phyloP scores from a whole-genome alignment of 2,888 invertebrate genomes.

The Orthonevra nobilis region DNA sequence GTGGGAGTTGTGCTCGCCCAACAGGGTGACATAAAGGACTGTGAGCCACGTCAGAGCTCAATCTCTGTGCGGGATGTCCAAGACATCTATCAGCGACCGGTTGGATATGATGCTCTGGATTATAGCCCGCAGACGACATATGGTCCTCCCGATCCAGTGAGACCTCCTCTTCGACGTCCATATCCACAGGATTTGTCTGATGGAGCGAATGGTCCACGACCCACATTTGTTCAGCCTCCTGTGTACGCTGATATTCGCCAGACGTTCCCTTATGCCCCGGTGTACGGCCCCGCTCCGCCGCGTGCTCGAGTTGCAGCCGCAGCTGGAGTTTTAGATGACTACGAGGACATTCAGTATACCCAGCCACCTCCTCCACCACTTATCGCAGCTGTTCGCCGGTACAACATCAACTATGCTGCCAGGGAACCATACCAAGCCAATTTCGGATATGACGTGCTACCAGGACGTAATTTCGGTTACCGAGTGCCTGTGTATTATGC shows the following conservation, averaged over 20 bases:
- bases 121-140: constrained; percentile 50
- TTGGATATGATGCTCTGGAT: constrained; percentile 24
- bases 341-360: constrained; percentile 44
- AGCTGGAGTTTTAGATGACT: constrained; percentile 60
- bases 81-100: constrained; percentile 46
- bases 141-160: constrained; percentile 50
- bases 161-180: constrained; percentile 11
- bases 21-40: constrained; percentile 40
- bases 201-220: constrained; percentile 19
- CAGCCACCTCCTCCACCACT: not conserved
- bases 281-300: constrained; percentile 55
- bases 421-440: constrained; percentile 41
- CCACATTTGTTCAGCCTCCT: constrained; percentile 1
- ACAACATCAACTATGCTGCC: constrained; percentile 48
- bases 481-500: constrained; percentile 53
- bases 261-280: constrained; percentile 35
- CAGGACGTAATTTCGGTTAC: constrained; percentile 35
- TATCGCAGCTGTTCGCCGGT: constrained; percentile 24
- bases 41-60: constrained; percentile 31
- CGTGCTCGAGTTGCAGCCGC: constrained; percentile 51
- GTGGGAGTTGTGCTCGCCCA: constrained; percentile 31
- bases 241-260: constrained; percentile 31
- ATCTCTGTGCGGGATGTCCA: constrained; percentile 39
- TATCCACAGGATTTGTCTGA: constrained; percentile 45
- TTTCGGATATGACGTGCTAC: constrained; percentile 23